These are phyloP conservation scores for Trinorchestia longiramus DNA, from an alignment of 1,140 invertebrate genomes.

Conservation along the genomic window DNA sequence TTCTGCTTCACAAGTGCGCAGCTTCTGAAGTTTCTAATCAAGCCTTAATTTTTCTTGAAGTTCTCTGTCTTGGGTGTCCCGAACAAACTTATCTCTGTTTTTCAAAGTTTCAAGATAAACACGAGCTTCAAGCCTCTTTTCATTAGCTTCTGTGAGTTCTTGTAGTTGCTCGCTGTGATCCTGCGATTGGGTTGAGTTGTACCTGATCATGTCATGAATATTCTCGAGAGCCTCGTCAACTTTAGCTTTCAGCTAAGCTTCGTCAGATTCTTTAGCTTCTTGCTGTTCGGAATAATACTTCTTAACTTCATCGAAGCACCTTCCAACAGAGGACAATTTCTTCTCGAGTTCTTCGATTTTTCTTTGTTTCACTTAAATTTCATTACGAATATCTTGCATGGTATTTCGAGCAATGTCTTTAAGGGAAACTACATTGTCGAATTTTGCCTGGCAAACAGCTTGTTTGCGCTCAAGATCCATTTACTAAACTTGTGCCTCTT, in stretches of 20 bases:
- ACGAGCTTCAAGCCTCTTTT: not conserved
- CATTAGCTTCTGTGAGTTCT: not conserved
- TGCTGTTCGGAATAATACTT: not conserved
- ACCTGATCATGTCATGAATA: slow-evolving; percentile 10
- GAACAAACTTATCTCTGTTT: slow-evolving; percentile 13
- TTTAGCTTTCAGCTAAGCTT: not conserved
- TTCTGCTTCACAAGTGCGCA: not conserved
- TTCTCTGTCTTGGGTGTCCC: not conserved
- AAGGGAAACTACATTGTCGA: not conserved
- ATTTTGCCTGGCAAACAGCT: slow-evolving; percentile 2
- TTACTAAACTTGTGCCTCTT: not conserved
- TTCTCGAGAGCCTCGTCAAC: not conserved
- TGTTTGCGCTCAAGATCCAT: slow-evolving; percentile 13
- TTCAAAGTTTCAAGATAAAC: slow-evolving; percentile 8
- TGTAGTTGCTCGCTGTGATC: not conserved
- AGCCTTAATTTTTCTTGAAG: slow-evolving; percentile 12
- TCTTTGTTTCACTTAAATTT: not conserved
- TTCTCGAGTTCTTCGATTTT: slow-evolving; percentile 2
- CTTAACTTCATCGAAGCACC: not conserved
- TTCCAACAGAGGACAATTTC: not conserved
- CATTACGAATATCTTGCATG: not conserved
- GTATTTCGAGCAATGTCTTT: not conserved
- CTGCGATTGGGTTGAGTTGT: not conserved
- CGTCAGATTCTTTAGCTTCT: not conserved
- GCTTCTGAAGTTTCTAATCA: not conserved